These are phyloP conservation scores for Micropoecilia bifurca DNA, from an alignment of 2,797 vertebrate genomes.

Conservation along the genomic window DNA sequence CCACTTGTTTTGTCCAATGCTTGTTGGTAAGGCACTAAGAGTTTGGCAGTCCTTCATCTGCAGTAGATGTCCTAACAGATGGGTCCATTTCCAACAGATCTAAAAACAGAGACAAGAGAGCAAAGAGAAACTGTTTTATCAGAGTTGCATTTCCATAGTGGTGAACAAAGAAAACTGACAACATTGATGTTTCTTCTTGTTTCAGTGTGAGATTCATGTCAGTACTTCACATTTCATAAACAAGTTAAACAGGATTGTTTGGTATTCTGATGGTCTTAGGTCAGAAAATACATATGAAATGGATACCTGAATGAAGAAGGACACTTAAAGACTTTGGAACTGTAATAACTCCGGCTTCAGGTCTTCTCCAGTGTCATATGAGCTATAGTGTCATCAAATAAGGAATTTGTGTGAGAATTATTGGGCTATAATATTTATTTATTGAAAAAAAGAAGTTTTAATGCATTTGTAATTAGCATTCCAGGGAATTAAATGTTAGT, in stretches of 20 bases:
- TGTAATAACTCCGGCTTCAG: constrained; percentile 71
- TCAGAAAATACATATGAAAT: constrained; percentile 29
- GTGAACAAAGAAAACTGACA: neutral
- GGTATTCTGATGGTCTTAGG: constrained; percentile 16
- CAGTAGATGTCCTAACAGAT: constrained; percentile 43
- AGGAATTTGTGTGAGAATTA: constrained; percentile 68
- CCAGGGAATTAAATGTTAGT: constrained; percentile 54
- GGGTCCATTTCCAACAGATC: constrained; percentile 43
- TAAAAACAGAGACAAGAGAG: constrained; percentile 32
- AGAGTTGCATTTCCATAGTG: constrained; percentile 8
- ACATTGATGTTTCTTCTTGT: neutral
- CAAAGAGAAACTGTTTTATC: constrained; percentile 17
- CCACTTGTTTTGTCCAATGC: neutral
- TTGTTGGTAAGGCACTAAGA: constrained; percentile 9
- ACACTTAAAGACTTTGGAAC: constrained; percentile 71
- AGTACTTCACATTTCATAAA: neutral
- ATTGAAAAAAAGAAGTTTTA: constrained; percentile 21
- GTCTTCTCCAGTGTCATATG: constrained; percentile 80
- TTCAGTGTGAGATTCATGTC: neutral
- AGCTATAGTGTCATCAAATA: constrained; percentile 78
- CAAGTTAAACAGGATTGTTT: neutral
- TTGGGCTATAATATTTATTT: constrained; percentile 21
- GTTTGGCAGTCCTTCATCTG: constrained; percentile 23
- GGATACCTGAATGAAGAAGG: constrained; percentile 71
- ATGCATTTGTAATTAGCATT: constrained; percentile 27